These are phyloP conservation scores for Drosophila ustulata DNA, from an alignment of 2,888 invertebrate genomes.

Conservation along the genomic window DNA sequence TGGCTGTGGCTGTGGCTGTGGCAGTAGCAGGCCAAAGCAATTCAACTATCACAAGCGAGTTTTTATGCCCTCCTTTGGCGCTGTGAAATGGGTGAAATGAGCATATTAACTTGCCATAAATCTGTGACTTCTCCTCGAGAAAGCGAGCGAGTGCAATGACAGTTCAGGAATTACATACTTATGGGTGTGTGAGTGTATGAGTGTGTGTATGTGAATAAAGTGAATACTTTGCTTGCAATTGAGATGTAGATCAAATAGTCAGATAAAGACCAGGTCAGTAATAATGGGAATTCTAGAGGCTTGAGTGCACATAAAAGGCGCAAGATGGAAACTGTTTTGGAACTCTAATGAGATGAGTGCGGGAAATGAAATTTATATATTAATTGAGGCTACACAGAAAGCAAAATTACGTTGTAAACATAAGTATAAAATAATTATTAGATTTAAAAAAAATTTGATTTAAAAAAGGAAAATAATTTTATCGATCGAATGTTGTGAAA, in stretches of 20 bases:
- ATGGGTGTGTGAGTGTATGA: slow-evolving; percentile 28
- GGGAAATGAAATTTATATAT: background rate
- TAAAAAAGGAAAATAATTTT: too few relatives aligned
- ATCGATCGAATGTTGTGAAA: too few relatives aligned
- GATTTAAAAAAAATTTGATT: too few relatives aligned
- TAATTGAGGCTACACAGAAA: background rate
- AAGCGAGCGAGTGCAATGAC: slow-evolving; percentile 20
- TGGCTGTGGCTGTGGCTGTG: slow-evolving; percentile 10
- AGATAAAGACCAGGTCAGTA: slow-evolving; percentile 2
- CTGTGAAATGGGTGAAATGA: slow-evolving; percentile 64
- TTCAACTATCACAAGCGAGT: slow-evolving; percentile 51
- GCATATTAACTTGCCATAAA: slow-evolving; percentile 78
- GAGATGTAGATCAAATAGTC: slow-evolving; percentile 27
- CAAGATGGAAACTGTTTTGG: background rate
- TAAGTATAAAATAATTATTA: too few relatives aligned
- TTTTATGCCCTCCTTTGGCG: slow-evolving; percentile 62
- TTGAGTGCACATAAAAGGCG: background rate
- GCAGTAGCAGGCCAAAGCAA: slow-evolving; percentile 34
- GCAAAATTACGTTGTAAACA: too few relatives aligned
- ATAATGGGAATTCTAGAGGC: background rate
- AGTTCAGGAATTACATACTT: slow-evolving; percentile 19
- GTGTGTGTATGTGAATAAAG: slow-evolving; percentile 25
- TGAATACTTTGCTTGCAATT: slow-evolving; percentile 60
- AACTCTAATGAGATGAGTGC: background rate
- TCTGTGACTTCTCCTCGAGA: slow-evolving; percentile 53